Evolutionary conservation across 37 sponge, comb jelly and placozoan species (phyloP), one percentile per base, ranked within the genome.

Genomic region (Chondrilla cf. caribensis): DNA sequence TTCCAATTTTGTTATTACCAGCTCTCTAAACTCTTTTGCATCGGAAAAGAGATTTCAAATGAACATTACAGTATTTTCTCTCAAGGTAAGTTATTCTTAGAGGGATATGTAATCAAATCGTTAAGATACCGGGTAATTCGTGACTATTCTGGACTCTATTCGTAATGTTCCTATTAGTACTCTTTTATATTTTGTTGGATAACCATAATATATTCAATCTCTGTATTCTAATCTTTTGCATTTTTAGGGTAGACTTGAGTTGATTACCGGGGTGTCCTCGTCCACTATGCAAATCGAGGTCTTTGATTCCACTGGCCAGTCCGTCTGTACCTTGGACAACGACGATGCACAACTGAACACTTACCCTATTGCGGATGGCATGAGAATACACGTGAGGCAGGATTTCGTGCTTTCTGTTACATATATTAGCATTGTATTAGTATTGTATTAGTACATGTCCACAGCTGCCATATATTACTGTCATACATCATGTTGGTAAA

Each of bases 231-330:
- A n/a, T n/a, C n/a, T n/a, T n/a, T n/a, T n/a, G n/a, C n/a, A n/a
- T n/a, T n/a, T n/a, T n/a, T n/a, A 97, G 91, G 95, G 96, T 19
- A 98, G 91, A 68, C 72, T 98, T 40, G 99, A 98, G 65, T 77
- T 98, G 43, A 92, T 98, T 14, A 96, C 99, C 17, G 99, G 99
- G 3, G 90, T 92, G 22, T 86, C 92, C 0, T 67, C 88, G 14
- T 44, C 81, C 18, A 62, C 88, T 22, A 89, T 94, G 92, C 79
- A 91, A 65, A 82, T 98, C 47, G 91, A 96, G 83, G 66, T 98
- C 25, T 92, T 86, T 38, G 86, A 95, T 60, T 58, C 82, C 21
- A 62, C 83, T 24, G 84, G 38, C 3, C 89, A 92, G 64, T 81
- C 86, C 21, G 72, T 98, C 9, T 88, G 94, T 60, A 77, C 47